These are phyloP conservation scores for Oscheius sp. DNA, from an alignment of 2,888 invertebrate species.

Conservation along the genomic window DNA sequence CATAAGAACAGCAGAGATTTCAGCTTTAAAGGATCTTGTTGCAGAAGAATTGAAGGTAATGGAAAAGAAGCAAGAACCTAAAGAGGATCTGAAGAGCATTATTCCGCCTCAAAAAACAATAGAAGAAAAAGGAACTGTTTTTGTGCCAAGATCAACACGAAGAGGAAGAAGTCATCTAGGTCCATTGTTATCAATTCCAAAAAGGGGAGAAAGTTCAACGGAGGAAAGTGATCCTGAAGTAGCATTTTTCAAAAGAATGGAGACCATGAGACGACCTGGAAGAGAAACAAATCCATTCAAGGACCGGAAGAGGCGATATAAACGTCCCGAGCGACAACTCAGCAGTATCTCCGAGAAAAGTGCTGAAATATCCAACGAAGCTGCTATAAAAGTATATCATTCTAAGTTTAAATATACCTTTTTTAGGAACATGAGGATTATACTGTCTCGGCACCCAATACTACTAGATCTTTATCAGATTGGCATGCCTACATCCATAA, in stretches of 20 bases:
- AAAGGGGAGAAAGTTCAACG: constrained; percentile 29
- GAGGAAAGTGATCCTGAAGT: constrained; percentile 47
- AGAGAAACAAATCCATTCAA: constrained; percentile 2
- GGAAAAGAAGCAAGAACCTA: constrained; percentile 10
- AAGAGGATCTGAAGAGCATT: constrained; percentile 2
- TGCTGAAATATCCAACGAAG: constrained; percentile 49
- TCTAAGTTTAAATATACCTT: neutral
- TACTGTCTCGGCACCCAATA: constrained; percentile 28
- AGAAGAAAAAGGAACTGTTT: neutral
- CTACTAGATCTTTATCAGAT: constrained; percentile 22
- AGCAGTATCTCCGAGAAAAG: constrained; percentile 58
- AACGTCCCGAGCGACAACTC: constrained; percentile 27
- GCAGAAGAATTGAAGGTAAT: neutral
- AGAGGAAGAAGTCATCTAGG: neutral
- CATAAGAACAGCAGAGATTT: neutral
- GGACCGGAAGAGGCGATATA: constrained; percentile 21
- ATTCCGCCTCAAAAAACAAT: neutral
- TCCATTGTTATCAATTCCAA: neutral
- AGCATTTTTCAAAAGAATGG: constrained; percentile 36
- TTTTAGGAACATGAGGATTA: constrained; percentile 21
- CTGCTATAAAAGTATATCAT: constrained; percentile 20
- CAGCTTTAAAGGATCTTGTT: neutral
- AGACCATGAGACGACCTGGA: constrained; percentile 28
- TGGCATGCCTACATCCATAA: constrained; percentile 19
- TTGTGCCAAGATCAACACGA: constrained; percentile 11